phyloP scores from a whole-genome alignment of 1,140 invertebrate genomes.

The Hylaeus volcanicus region DNA sequence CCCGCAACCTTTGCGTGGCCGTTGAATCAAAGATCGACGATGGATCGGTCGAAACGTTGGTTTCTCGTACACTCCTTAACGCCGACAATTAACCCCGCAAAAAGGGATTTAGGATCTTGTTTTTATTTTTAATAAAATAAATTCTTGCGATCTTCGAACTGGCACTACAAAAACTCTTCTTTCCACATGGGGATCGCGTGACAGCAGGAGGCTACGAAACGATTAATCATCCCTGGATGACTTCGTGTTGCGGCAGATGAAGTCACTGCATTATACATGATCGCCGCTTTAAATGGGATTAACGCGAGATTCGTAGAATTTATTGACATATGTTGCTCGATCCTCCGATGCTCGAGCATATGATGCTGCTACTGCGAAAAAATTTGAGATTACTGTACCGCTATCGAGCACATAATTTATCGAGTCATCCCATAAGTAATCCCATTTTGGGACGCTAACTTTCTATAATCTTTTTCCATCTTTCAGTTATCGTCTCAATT shows the following conservation, averaged over 20 bases:
- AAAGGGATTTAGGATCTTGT: no score
- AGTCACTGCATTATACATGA: constrained; percentile 53
- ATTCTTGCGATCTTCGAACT: neutral
- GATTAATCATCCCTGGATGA: constrained; percentile 56
- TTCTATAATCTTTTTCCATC: no score
- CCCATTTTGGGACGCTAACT: no score
- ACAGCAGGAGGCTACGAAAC: neutral
- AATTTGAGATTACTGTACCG: no score
- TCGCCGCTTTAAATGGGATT: constrained; percentile 53
- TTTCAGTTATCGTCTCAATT: no score
- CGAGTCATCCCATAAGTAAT: no score
- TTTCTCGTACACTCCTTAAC: no score
- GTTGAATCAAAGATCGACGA: neutral
- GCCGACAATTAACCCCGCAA: no score
- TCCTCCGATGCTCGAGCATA: neutral
- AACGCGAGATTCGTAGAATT: constrained; percentile 44
- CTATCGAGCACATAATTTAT: no score
- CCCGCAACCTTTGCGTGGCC: constrained; percentile 11
- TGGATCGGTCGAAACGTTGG: no score
- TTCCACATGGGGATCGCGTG: neutral
- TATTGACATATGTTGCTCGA: constrained; percentile 43
- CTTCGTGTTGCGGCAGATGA: constrained; percentile 25
- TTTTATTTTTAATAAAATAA: no score
- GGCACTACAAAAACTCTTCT: neutral
- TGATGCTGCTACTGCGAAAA: neutral